Base-by-base conservation (phyloP, 1,140 invertebrate genomes). In the Aricia agestis region DNA sequence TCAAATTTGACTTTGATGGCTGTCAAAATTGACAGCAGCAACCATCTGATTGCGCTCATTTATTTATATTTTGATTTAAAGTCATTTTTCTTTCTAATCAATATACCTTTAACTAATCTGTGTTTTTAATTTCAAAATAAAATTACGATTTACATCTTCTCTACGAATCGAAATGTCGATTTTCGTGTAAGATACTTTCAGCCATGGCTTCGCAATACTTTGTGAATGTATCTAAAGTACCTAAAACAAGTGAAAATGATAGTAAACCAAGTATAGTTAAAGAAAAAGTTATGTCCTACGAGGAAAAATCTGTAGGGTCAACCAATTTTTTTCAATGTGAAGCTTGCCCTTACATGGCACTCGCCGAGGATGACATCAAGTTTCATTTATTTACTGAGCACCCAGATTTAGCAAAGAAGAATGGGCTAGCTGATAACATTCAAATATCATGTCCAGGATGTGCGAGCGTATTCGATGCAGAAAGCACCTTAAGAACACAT, bases 301-400 rank as follows among this genome's bases (percentile, higher is more conserved):
- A 91, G 66, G 89, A 89, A 68, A 91, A 92, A 78, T 85, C 87
- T 4, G 86, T 92, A n/a, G 92, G 92, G 1, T 86, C 89, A 13
- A 90, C 90, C 52, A 72, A 85, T 17, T 91, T 92, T 69, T 92
- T 87, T 74, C 86, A 92, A 78, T 92, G 92, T 72, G 86, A 89
- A 71, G 87, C 89, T 13, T 92, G 92, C 72, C 91, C 92, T 13
- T 92, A 86, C 72, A 92, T 92, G 86, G 87, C 90, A 0, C 75
- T 92, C 6, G 87, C 90, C 9, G 84, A 88, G 66, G 87, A 92
- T 66, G 91, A 92, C 71, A 92, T 92, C 66, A 90, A 91, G 72
- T 91, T 91, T 71, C 92, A 92, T 68, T 80, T 91, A 65, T 89
- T 90, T 69, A 90, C 89, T 7, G 83, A 82, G 1, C 91, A 92